These are phyloP conservation scores for Trachythela sp. DNA, from an alignment of 64 coral and sea anemone genomes.

Conservation along the genomic window DNA sequence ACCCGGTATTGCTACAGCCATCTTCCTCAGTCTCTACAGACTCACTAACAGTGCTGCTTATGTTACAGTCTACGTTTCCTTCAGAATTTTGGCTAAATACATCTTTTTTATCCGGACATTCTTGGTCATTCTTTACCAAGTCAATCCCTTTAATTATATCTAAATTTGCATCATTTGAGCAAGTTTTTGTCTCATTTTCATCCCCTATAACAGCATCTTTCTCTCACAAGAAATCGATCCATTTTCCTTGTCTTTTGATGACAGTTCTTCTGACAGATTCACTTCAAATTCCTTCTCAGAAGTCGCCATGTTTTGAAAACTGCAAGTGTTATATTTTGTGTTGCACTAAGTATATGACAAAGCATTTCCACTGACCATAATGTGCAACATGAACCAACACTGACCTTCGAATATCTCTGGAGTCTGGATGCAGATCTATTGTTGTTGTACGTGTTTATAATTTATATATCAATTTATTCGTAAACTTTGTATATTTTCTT, in stretches of 20 bases:
- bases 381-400: background rate
- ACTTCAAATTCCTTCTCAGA: background rate
- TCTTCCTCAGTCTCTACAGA: background rate
- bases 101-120: background rate
- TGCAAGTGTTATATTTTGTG: background rate
- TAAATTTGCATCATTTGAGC: background rate
- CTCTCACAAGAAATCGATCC: background rate
- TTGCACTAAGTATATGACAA: background rate
- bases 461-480: background rate
- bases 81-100: background rate
- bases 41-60: background rate
- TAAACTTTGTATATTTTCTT: background rate
- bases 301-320: background rate
- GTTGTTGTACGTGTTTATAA: background rate
- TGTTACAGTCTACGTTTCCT: background rate
- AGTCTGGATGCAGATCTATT: background rate
- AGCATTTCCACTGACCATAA: background rate
- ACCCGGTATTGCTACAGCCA: background rate
- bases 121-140: background rate
- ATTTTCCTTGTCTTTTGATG: background rate
- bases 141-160: background rate
- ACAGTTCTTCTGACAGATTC: background rate
- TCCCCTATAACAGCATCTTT: background rate
- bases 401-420: background rate
- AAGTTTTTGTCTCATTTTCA: background rate